phyloP scores from a whole-genome alignment of 2,113 vertebrate genomes.

The Hippotragus niger region DNA sequence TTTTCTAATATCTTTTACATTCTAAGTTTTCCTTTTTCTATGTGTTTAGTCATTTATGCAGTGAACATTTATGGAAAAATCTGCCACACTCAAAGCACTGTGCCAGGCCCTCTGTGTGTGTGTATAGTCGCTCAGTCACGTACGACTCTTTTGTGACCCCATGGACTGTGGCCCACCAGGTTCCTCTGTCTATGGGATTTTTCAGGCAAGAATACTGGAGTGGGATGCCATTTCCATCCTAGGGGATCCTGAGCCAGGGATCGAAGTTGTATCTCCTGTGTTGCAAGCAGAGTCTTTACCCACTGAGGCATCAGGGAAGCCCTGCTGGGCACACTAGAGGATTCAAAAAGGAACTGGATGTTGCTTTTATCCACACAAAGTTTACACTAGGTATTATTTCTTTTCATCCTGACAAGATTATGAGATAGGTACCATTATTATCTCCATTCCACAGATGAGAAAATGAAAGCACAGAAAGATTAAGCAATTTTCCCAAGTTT shows the following conservation, averaged over 20 bases:
- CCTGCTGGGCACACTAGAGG: not conserved
- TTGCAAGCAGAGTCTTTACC: not conserved
- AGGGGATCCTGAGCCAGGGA: not conserved
- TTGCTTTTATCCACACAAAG: not conserved
- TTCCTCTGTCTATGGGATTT: not conserved
- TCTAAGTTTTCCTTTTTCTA: not conserved
- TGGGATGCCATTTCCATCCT: not conserved
- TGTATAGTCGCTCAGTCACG: not conserved
- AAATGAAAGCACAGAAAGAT: not conserved
- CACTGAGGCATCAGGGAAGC: not conserved
- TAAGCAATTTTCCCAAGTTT: not conserved
- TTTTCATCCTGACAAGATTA: not conserved
- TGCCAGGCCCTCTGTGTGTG: not conserved
- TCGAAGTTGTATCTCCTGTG: not conserved
- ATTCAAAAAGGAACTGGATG: not conserved
- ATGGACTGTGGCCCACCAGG: not conserved
- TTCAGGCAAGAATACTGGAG: not conserved
- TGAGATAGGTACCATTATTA: not conserved
- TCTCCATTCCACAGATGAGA: not conserved
- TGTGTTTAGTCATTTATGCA: not conserved
- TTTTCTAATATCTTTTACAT: not conserved
- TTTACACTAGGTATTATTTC: not conserved
- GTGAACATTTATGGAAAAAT: not conserved
- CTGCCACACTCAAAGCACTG: not conserved
- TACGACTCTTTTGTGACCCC: not conserved